Evolutionary conservation across 64 coral and sea anemone species (phyloP).

Genomic region (Stichodactyla mertensii): DNA sequence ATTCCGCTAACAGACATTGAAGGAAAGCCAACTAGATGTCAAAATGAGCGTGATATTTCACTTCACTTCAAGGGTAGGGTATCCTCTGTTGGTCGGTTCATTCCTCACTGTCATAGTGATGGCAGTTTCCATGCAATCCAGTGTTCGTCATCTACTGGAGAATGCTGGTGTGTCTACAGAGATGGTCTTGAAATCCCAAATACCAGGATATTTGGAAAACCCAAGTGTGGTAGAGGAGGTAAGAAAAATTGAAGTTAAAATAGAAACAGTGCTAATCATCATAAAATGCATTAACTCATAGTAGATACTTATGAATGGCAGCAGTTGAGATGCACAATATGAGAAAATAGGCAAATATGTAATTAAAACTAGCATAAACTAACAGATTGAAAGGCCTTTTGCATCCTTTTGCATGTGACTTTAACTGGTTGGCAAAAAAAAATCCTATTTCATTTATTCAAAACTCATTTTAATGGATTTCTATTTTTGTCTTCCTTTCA

Average conservation of each 20-base stretch:
- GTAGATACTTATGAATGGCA: too few relatives aligned
- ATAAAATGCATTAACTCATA: too few relatives aligned
- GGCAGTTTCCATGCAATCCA: conserved; percentile 69
- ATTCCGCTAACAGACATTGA: conserved; percentile 14
- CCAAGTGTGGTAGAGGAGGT: conserved; percentile 73
- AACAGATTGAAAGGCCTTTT: too few relatives aligned
- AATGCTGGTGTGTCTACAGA: conserved; percentile 87
- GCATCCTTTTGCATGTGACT: too few relatives aligned
- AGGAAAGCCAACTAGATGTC: conserved; percentile 51
- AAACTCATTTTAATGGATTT: too few relatives aligned
- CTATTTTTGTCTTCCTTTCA: too few relatives aligned
- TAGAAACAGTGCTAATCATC: too few relatives aligned
- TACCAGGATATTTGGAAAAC: conserved; percentile 56
- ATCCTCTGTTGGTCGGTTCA: conserved; percentile 42
- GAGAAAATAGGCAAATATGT: too few relatives aligned
- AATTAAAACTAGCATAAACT: too few relatives aligned
- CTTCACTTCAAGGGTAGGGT: conserved; percentile 42
- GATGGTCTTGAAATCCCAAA: conserved; percentile 45
- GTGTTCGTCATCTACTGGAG: conserved; percentile 51
- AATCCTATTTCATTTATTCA: too few relatives aligned
- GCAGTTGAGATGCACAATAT: too few relatives aligned
- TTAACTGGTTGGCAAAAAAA: too few relatives aligned
- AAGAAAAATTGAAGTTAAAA: not conserved
- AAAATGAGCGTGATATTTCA: conserved; percentile 44
- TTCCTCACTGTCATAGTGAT: conserved; percentile 66